Base-by-base conservation (phyloP, 2,113 vertebrate species). In the Corapipo altera region DNA sequence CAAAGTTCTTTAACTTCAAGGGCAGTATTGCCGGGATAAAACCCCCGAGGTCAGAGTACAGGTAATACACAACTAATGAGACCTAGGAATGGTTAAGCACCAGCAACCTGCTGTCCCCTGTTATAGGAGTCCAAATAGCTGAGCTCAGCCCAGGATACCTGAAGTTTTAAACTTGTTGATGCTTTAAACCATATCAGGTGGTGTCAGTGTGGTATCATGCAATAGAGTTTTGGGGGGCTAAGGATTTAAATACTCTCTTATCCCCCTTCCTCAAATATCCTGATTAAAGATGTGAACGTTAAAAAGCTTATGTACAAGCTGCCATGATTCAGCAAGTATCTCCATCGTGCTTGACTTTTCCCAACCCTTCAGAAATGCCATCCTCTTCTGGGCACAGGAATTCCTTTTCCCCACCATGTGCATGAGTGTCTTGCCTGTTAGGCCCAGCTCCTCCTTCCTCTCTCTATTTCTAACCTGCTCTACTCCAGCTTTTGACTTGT, bases 211-310 rank as follows among this genome's bases (percentile, higher is more conserved):
- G 67, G 23, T 44, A 46, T 46, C 32, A 37, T 32, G 20, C 1
- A 2, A 27, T 3, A 46, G 20, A 48, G 22, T 88, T 93, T 76
- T 0, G 0, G 16, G 22, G 24, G 17, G 4, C 21, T 71, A 64
- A 67, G 15, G 11, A 73, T 62, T 79, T 74, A 46, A 86, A 74
- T 33, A 51, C 6, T 49, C 4, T 72, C 22, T 88, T 62, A 69
- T 24, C 0, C 4, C 4, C 3, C 9, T 83, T 66, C 22, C 1
- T 10, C 51, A 77, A n/a, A 35, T 43, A 71, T 15, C 15, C 24
- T 59, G 30, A 73, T 69, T 26, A 74, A 77, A 64, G 26, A 8
- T 0, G 4, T n/a, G 48, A 51, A 73, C 0, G 0, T 39, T 71
- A 39, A 67, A 87, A 78, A 27, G 2, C 23, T 78, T 33, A 48